Base-by-base conservation (phyloP, 2,888 invertebrate genomes). In the Palloptera scutellata region DNA sequence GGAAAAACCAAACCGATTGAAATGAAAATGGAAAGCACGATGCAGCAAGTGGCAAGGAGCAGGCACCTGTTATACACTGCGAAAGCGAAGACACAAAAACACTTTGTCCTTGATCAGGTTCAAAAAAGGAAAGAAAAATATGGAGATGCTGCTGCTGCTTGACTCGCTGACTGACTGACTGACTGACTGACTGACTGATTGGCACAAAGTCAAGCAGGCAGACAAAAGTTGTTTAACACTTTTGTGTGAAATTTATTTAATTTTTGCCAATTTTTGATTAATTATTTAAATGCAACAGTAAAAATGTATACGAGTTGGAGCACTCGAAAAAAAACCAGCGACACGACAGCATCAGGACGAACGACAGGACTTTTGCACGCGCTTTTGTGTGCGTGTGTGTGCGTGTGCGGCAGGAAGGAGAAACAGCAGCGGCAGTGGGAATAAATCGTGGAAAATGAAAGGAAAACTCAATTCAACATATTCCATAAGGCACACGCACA, bases 41-140 rank as follows among this genome's bases (percentile, higher is more conserved):
- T 19, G 41, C n/a, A 30, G 30, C 30, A 30, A 30, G 30, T 30
- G 30, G 30, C 30, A 30, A 30, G 6, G 30, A 30, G 30, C 30
- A 53, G 58, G 69, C 69, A 71, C 69, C 71, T 69, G 67, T 69
- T 69, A 71, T 69, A 64, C 70, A 59, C 57, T 67, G 11, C 15
- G 58, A 58, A 6, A 58, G 30, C 51, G 58, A n/a, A n/a, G 17
- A 19, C 59, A 43, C 2, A 19, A 13, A 48, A 45, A 30, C 30
- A 30, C 3, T 60, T 45, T 20, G 60, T 60, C 48, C 60, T 60
- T 60, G 60, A 55, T 15, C 13, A 45, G 43, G 12, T 13, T 8
- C 62, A 30, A 30, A 30, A 30, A n/a, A n/a, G n/a, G n/a, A n/a
- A n/a, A n/a, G n/a, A n/a, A n/a, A 30, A 30, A 30, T 30, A 30